These are phyloP conservation scores for Linepithema humile DNA, from an alignment of 1,140 invertebrate genomes.

Conservation along the genomic window DNA sequence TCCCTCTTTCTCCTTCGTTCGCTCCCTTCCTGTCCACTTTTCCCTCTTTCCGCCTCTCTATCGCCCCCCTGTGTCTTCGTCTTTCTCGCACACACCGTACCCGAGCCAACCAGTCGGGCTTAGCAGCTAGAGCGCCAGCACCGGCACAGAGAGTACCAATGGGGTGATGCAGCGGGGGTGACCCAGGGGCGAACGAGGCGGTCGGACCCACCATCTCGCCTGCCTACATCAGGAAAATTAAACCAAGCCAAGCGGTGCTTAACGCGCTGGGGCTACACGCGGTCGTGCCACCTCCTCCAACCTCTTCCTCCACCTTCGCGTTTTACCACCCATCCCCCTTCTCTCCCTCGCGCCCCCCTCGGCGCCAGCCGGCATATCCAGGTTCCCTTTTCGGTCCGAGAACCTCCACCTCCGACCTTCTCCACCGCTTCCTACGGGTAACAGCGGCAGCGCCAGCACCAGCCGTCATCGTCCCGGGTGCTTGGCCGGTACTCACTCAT, in stretches of 20 bases:
- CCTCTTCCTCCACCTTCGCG: conserved; percentile 66
- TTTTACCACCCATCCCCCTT: conserved; percentile 68
- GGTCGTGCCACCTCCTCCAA: conserved; percentile 75
- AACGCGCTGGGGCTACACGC: conserved; percentile 83
- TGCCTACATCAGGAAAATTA: conserved; percentile 85
- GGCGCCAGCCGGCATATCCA: conserved; percentile 45
- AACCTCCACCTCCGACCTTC: conserved; percentile 62
- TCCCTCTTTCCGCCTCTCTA: conserved; percentile 43
- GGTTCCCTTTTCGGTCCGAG: conserved; percentile 72
- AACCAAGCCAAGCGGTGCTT: conserved; percentile 84
- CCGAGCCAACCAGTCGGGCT: conserved; percentile 64
- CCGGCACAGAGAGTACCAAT: conserved; percentile 67
- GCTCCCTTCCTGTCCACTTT: conserved; percentile 30
- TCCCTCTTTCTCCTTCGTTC: conserved; percentile 38
- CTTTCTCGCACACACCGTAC: conserved; percentile 24
- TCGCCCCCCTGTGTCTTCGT: conserved; percentile 38
- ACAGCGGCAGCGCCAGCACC: conserved; percentile 54
- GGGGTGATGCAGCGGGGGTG: conserved; percentile 76
- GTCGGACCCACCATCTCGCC: conserved; percentile 79
- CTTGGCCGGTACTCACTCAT: conserved; percentile 73
- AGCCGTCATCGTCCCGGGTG: conserved; percentile 66
- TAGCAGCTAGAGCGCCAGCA: conserved; percentile 56
- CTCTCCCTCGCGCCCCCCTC: conserved; percentile 47
- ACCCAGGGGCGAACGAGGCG: conserved; percentile 77
- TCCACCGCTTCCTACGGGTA: conserved; percentile 53